Base-by-base conservation (phyloP, 2,113 vertebrate species). In the Benitochromis conjunctus region DNA sequence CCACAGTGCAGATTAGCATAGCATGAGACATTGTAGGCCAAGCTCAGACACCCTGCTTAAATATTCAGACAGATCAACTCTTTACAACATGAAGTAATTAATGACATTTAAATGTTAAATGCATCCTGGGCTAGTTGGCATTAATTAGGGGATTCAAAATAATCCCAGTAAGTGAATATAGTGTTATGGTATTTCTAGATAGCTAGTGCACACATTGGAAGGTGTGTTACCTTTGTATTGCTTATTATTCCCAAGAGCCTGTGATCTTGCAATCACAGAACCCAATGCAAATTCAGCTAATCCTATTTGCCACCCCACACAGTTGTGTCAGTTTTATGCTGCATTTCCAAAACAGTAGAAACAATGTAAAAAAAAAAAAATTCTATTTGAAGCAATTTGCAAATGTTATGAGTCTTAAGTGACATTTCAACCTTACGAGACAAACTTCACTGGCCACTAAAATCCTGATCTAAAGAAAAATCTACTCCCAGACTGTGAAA, bases 91-190 rank as follows among this genome's bases (percentile, higher is more conserved):
- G 24, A 89, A 83, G 76, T 87, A 80, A 91, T 92, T 89, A 91
- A 91, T 92, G 86, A 81, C 91, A 92, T 94, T 94, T 90, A 88
- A 92, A 94, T 90, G 82, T 85, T 91, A 90, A 94, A 92, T 90
- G 60, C 77, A 92, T 92, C 78, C 74, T 81, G 64, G 84, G 86
- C 82, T 92, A 69, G 79, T 93, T 93, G 83, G 83, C 89, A 91
- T 89, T 94, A 94, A 92, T 94, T 88, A 88, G 36, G 57, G 85
- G 88, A 93, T 93, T 91, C 93, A 80, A 86, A 58, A 89, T 54
- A 85, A 94, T 91, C 85, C 69, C 24, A 92, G 80, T 58, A 81
- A 88, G 83, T 84, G 46, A 91, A 90, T 85, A 12, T 76, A 84
- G 86, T 89, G 86, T 88, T 91, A 86, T 84, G 85, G 84, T 83